phyloP scores from a whole-genome alignment of 2,113 vertebrate genomes.

The Leiothrix lutea region DNA sequence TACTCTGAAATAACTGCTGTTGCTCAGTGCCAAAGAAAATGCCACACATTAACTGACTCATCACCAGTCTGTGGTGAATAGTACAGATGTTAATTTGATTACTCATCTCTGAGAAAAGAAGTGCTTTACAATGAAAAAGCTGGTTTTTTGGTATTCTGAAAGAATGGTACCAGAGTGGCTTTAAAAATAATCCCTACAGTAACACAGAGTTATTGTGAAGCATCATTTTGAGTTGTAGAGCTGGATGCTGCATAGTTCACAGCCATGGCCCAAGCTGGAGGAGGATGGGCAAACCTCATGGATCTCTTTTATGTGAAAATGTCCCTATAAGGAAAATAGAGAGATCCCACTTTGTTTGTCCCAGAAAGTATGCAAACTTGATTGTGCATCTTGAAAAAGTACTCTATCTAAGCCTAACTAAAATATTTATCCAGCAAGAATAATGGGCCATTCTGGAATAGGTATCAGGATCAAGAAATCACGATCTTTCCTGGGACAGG shows the following conservation, averaged over 20 bases:
- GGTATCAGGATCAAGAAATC: neutral
- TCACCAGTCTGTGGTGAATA: slow-evolving; percentile 67
- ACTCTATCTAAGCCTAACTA: neutral
- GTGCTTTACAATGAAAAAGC: neutral
- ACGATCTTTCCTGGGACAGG: neutral
- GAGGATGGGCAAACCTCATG: neutral
- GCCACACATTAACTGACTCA: slow-evolving; percentile 75
- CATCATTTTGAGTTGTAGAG: neutral
- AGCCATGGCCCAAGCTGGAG: neutral
- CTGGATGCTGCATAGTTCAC: neutral
- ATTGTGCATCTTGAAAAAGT: neutral
- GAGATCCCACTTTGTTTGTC: neutral
- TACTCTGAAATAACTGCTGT: slow-evolving; percentile 75
- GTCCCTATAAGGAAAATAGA: neutral
- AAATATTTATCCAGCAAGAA: neutral
- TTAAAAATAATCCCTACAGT: neutral
- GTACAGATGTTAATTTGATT: slow-evolving; percentile 54
- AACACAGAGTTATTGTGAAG: neutral
- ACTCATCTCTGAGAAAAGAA: slow-evolving; percentile 49
- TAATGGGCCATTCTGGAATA: neutral
- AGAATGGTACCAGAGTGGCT: neutral
- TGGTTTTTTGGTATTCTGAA: neutral
- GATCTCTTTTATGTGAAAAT: neutral
- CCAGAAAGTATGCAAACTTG: neutral
- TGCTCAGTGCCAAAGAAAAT: slow-evolving; percentile 68